These are phyloP conservation scores for Linnaemya tessellans DNA, from an alignment of 2,888 invertebrate genomes.

Conservation along the genomic window DNA sequence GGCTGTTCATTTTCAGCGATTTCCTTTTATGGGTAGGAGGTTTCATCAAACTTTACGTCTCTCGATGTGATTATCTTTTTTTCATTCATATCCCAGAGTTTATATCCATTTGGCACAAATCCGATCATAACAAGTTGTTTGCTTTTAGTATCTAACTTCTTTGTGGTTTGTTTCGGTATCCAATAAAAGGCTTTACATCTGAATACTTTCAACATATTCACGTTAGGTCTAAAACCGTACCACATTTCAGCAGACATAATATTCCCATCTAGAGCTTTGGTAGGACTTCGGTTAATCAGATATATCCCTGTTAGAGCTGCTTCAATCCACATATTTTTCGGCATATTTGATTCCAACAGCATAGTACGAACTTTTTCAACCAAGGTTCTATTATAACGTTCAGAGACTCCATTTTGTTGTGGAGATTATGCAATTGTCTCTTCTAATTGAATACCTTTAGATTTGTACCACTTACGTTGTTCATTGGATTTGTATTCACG, in stretches of 20 bases:
- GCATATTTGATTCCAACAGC: background rate
- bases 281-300: background rate
- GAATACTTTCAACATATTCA: background rate
- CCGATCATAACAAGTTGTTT: background rate
- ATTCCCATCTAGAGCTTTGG: background rate
- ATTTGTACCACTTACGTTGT: conserved; percentile 13
- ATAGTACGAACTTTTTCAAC: background rate
- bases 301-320: background rate
- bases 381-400: background rate
- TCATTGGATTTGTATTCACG: conserved; percentile 61
- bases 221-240: background rate
- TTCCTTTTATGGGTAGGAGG: too few relatives aligned
- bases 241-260: conserved; percentile 18
- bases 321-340: background rate
- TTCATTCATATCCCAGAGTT: conserved; percentile 22
- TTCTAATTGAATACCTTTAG: too few relatives aligned
- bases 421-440: background rate
- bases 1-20: too few relatives aligned
- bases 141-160: background rate
- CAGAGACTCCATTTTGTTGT: background rate
- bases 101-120: conserved; percentile 6
- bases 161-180: background rate
- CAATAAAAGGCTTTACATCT: background rate
- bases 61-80: too few relatives aligned
- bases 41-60: too few relatives aligned